Percentiles rank a stretch among this genome's conserved stretches.
These are phyloP conservation scores for Odontamblyopus lacepedii DNA, from an alignment of 2,797 vertebrate species.

Conservation along the genomic window DNA sequence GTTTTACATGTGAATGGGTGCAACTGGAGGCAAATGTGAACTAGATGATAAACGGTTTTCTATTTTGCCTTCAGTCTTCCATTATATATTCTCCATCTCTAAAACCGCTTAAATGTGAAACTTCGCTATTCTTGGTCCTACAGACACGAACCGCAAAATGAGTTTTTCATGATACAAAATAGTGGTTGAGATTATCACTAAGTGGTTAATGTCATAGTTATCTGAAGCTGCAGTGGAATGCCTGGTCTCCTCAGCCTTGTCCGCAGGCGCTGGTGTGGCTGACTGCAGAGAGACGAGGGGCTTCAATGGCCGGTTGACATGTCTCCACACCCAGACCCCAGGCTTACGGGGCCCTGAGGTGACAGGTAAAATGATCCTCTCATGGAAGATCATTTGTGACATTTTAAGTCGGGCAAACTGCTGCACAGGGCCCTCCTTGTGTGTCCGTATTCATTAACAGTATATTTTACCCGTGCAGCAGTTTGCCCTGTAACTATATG, in stretches of 20 bases:
- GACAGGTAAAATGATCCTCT: conserved; percentile 38
- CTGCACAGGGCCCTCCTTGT: background rate
- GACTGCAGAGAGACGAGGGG: conserved; percentile 38
- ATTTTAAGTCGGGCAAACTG: background rate
- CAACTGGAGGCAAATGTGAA: background rate
- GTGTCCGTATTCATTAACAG: background rate
- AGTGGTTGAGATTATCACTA: background rate
- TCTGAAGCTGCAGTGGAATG: conserved; percentile 48
- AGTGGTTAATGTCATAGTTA: conserved; percentile 20
- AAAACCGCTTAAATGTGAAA: too few species aligned
- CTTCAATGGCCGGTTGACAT: conserved; percentile 54
- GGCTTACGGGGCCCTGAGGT: conserved; percentile 46
- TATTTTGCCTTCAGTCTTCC: too few species aligned
- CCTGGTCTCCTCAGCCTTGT: conserved; percentile 39
- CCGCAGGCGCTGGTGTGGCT: conserved; percentile 45
- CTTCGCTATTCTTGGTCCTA: background rate
- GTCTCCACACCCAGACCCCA: conserved; percentile 53
- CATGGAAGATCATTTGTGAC: conserved; percentile 10
- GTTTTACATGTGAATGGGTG: background rate
- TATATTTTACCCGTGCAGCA: background rate
- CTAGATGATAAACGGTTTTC: background rate
- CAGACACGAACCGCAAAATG: background rate
- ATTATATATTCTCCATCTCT: background rate
- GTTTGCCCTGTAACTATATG: background rate
- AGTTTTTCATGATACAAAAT: background rate